Percentiles rank a stretch among this genome's conserved stretches.
Evolutionary conservation across 1,140 invertebrate species (phyloP).

Genomic region (Liolophura sinensis): DNA sequence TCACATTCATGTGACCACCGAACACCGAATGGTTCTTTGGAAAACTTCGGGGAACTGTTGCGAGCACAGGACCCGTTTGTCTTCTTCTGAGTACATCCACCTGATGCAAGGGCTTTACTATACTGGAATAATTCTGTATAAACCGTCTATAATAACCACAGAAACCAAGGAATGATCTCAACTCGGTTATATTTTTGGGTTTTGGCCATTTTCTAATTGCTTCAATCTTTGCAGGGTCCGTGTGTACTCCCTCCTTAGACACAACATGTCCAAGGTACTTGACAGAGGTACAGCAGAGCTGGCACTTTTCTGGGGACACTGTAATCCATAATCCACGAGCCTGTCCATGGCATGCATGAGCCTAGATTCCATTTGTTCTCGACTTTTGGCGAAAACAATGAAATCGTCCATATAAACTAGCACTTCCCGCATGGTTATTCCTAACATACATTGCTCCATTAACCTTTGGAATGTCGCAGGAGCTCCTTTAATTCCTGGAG

Average conservation of each 20-base stretch:
- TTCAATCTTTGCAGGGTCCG: conserved; percentile 53
- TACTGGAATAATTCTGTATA: conserved; percentile 42
- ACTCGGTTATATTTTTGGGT: conserved; percentile 40
- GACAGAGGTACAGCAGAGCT: conserved; percentile 44
- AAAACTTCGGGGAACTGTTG: too few relatives aligned
- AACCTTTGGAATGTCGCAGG: conserved; percentile 61
- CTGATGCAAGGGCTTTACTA: conserved; percentile 45
- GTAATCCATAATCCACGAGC: conserved; percentile 23
- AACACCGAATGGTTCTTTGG: too few relatives aligned
- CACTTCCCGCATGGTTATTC: conserved; percentile 16
- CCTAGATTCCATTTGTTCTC: conserved; percentile 19
- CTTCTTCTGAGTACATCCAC: conserved; percentile 1
- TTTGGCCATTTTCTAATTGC: conserved; percentile 41
- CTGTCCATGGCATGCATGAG: conserved; percentile 32
- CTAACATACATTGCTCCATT: conserved; percentile 58
- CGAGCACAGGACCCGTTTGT: too few relatives aligned
- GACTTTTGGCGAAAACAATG: conserved; percentile 25
- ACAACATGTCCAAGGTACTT: conserved; percentile 28
- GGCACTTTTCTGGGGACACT: conserved; percentile 42
- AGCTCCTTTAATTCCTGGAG: conserved; percentile 8
- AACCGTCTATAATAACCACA: conserved; percentile 53
- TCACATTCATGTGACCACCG: conserved; percentile 11
- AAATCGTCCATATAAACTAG: conserved; percentile 44
- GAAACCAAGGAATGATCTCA: conserved; percentile 60
- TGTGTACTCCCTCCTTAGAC: conserved; percentile 31